These are phyloP conservation scores for Tetrao urogallus DNA, from an alignment of 2,113 vertebrate species.

Conservation along the genomic window DNA sequence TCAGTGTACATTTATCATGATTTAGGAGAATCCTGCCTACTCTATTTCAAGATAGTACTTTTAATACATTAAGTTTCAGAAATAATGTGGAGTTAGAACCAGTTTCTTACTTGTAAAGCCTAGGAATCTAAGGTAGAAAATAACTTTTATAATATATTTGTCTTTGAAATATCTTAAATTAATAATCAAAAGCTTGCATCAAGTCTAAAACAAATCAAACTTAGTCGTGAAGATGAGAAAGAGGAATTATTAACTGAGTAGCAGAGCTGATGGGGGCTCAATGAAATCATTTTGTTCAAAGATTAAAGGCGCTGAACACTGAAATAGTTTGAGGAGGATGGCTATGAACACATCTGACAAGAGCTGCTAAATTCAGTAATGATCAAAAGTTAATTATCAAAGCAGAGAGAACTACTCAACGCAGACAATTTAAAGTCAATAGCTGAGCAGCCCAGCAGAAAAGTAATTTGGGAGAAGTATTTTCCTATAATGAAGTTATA, in stretches of 20 bases:
- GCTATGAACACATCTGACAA: constrained; percentile 67
- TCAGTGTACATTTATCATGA: not conserved
- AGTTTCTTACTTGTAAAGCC: constrained; percentile 36
- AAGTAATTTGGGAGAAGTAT: constrained; percentile 73
- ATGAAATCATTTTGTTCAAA: constrained; percentile 72
- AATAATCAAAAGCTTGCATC: constrained; percentile 71
- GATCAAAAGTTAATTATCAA: constrained; percentile 80
- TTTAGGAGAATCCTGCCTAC: constrained; percentile 28
- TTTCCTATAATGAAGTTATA: constrained; percentile 69
- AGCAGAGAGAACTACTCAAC: constrained; percentile 67
- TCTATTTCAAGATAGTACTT: not conserved
- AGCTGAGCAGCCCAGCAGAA: constrained; percentile 66
- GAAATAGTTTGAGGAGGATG: constrained; percentile 70
- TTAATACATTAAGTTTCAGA: not conserved
- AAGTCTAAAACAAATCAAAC: constrained; percentile 62
- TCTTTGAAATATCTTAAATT: constrained; percentile 70
- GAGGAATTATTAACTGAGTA: constrained; percentile 62
- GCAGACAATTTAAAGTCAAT: constrained; percentile 74
- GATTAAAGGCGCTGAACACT: constrained; percentile 72
- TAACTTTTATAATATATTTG: constrained; percentile 59
- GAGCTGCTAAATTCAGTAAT: constrained; percentile 73
- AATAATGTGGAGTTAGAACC: constrained; percentile 2
- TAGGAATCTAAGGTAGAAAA: constrained; percentile 34
- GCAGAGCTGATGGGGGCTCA: constrained; percentile 33
- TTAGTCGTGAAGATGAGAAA: constrained; percentile 52